Evolutionary conservation across 1,140 invertebrate genomes (phyloP).

Genomic region (Diabrotica virgifera): DNA sequence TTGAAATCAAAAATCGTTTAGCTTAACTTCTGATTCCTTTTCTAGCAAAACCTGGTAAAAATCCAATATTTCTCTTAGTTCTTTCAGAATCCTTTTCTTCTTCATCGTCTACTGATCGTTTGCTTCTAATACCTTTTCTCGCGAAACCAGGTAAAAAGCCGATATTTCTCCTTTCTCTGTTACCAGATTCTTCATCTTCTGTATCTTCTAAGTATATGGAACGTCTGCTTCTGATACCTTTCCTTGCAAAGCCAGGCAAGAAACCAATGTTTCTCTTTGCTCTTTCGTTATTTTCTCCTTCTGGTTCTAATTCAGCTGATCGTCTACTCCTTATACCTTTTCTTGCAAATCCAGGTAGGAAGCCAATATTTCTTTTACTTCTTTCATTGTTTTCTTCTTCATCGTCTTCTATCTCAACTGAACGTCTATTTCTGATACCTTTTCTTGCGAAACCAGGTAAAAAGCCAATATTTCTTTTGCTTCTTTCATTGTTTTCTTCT

Average conservation of each 20-base stretch:
- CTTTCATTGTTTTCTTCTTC: slow-evolving; percentile 1
- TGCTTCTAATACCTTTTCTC: slow-evolving; percentile 18
- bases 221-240: slow-evolving; percentile 7
- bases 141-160: slow-evolving; percentile 11
- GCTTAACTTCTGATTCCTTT: slow-evolving; percentile 7
- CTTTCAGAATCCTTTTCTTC: slow-evolving; percentile 1
- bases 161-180: neutral
- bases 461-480: slow-evolving; percentile 22
- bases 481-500: slow-evolving; percentile 21
- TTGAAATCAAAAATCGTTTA: too few species aligned
- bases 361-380: neutral
- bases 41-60: slow-evolving; percentile 13
- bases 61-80: neutral
- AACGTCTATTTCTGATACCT: slow-evolving; percentile 6
- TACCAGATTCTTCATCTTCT: neutral
- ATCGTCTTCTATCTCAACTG: slow-evolving; percentile 1
- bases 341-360: slow-evolving; percentile 16
- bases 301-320: slow-evolving; percentile 2
- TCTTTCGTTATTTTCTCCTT: slow-evolving; percentile 4
- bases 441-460: slow-evolving; percentile 28
- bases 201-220: slow-evolving; percentile 7
- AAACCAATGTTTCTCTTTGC: slow-evolving; percentile 20
- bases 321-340: slow-evolving; percentile 12
- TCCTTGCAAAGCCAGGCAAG: slow-evolving; percentile 27
- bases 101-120: neutral